Conservation (phyloP, 2,797 vertebrate genomes). For the Hypotaenidia okinawae region DNA sequence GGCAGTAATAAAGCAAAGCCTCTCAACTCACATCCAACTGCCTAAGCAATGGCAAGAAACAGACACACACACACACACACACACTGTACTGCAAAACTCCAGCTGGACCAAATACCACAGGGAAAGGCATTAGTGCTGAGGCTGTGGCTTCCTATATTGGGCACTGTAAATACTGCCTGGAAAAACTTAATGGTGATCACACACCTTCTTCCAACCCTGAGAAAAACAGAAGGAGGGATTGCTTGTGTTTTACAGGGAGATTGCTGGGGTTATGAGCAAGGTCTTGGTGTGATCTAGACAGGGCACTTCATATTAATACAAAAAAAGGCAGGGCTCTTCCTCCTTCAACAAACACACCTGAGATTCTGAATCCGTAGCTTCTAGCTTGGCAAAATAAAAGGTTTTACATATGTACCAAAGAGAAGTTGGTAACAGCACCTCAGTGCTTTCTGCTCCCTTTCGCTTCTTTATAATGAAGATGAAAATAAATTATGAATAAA, state of each 20-base stretch:
- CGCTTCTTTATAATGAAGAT: not conserved
- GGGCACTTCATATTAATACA: not conserved
- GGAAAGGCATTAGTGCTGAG: not conserved
- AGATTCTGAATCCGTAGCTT: not conserved
- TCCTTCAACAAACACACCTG: not conserved
- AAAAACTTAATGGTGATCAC: not conserved
- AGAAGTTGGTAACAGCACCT: not conserved
- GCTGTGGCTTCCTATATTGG: not conserved
- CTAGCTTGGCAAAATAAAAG: not conserved
- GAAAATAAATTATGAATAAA: not conserved
- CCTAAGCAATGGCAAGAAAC: not conserved
- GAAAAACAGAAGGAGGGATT: not conserved
- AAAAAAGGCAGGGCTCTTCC: not conserved
- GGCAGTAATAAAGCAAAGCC: not conserved
- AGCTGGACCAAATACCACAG: not conserved
- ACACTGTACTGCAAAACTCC: not conserved
- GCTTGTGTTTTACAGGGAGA: not conserved
- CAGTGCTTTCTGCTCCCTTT: not conserved
- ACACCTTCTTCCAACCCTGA: not conserved
- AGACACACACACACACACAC: not conserved
- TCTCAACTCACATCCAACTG: not conserved
- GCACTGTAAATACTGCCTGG: not conserved
- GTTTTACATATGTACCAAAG: not conserved
- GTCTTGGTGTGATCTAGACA: not conserved
- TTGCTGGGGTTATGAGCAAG: not conserved